Evolutionary conservation across 2,888 invertebrate genomes (phyloP).

Genomic region (Lochmaea crataegi): DNA sequence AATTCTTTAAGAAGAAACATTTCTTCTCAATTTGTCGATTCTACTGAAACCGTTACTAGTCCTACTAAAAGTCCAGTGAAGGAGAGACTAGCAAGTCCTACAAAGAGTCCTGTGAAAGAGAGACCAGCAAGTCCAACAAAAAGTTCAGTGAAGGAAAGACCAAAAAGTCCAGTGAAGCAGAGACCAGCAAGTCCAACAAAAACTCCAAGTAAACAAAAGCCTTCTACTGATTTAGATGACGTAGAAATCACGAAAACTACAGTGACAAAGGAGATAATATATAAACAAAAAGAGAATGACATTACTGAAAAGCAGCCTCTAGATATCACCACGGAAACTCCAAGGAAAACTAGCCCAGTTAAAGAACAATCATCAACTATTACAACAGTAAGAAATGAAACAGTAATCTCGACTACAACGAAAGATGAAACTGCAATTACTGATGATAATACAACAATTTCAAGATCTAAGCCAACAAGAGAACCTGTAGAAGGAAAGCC

Average conservation of each 20-base stretch:
- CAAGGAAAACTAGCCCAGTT: background rate
- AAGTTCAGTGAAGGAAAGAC: conserved; percentile 40
- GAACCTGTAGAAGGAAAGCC: conserved; percentile 33
- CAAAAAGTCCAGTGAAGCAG: conserved; percentile 34
- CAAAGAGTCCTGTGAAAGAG: conserved; percentile 45
- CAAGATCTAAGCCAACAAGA: conserved; percentile 7
- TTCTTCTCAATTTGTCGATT: conserved; percentile 35
- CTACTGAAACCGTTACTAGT: conserved; percentile 6
- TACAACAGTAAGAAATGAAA: background rate
- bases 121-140: conserved; percentile 8
- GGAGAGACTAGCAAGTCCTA: conserved; percentile 27
- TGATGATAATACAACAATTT: background rate
- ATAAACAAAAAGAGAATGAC: background rate
- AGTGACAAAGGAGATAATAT: background rate
- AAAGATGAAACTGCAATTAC: background rate
- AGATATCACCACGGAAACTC: background rate
- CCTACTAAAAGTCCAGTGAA: conserved; percentile 22
- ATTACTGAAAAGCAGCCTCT: background rate
- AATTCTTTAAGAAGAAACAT: conserved; percentile 43
- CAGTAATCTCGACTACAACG: background rate
- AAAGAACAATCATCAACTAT: background rate
- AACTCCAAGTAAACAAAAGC: conserved; percentile 7
- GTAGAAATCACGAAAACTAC: conserved; percentile 3
- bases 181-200: background rate
- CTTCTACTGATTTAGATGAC: conserved; percentile 30